A percentile compares a stretch with the other conserved stretches of the same genome.
phyloP scores from a whole-genome alignment of 2,797 vertebrate genomes.

The Paguma larvata region DNA sequence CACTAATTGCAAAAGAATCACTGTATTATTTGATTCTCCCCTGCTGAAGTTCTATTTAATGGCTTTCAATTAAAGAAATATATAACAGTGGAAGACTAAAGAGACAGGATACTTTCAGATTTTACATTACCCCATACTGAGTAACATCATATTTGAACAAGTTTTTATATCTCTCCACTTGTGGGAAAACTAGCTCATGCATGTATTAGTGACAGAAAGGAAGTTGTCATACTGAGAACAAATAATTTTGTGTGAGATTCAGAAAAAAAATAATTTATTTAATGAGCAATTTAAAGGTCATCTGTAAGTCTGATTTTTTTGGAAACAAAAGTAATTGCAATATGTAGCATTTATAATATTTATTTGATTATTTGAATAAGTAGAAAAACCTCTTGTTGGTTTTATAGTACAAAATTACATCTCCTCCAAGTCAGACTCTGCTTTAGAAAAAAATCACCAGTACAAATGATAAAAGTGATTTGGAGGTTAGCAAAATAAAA shows the following conservation, averaged over 20 bases:
- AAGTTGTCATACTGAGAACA: background rate
- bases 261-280: background rate
- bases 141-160: background rate
- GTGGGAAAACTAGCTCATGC: background rate
- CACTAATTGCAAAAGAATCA: background rate
- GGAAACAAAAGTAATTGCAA: background rate
- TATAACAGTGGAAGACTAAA: background rate
- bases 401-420: background rate
- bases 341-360: background rate
- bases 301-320: background rate
- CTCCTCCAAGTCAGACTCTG: background rate
- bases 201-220: background rate
- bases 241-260: background rate
- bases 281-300: background rate
- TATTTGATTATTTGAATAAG: background rate
- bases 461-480: background rate
- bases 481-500: background rate
- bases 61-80: background rate
- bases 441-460: background rate
- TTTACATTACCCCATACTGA: background rate
- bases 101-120: background rate
- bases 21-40: background rate
- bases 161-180: background rate
- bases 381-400: background rate
- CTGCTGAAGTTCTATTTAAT: background rate